A percentile compares a stretch with the other conserved stretches of the same genome.
phyloP scores from a whole-genome alignment of 2,113 vertebrate genomes.

The Tringa solitaria region DNA sequence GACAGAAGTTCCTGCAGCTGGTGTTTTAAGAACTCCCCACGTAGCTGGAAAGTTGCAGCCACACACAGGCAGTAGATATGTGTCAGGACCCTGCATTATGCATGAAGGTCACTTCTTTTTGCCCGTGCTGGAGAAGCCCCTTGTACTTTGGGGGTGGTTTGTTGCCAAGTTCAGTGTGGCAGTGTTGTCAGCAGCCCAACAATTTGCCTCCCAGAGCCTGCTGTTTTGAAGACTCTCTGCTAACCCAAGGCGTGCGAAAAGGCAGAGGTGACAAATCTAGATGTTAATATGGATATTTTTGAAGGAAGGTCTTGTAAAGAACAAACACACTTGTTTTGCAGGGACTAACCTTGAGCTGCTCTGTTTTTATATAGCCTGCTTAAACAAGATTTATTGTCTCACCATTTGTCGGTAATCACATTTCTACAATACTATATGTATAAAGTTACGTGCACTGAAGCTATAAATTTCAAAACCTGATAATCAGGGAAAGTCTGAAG shows the following conservation, averaged over 20 bases:
- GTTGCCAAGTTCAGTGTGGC: accelerated
- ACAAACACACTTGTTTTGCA: background rate
- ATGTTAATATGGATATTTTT: background rate
- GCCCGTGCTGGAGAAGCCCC: background rate
- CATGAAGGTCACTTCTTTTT: background rate
- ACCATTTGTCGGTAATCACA: background rate
- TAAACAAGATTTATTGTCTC: background rate
- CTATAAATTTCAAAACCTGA: background rate
- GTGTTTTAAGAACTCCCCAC: background rate
- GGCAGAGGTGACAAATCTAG: background rate
- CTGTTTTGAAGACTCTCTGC: background rate
- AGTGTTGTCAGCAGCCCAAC: background rate
- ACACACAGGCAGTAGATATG: background rate
- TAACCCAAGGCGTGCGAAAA: accelerated
- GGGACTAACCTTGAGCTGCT: background rate
- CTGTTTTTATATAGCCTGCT: background rate
- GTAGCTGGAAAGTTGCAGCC: background rate
- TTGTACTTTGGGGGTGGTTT: background rate
- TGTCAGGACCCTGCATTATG: background rate
- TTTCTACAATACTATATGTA: background rate
- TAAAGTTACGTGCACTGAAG: background rate
- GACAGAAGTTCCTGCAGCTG: background rate
- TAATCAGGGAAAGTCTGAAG: background rate
- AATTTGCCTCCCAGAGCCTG: background rate
- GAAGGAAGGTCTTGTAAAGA: background rate